Base-by-base conservation (phyloP, 2,113 vertebrate species). In the Morone saxatilis region DNA sequence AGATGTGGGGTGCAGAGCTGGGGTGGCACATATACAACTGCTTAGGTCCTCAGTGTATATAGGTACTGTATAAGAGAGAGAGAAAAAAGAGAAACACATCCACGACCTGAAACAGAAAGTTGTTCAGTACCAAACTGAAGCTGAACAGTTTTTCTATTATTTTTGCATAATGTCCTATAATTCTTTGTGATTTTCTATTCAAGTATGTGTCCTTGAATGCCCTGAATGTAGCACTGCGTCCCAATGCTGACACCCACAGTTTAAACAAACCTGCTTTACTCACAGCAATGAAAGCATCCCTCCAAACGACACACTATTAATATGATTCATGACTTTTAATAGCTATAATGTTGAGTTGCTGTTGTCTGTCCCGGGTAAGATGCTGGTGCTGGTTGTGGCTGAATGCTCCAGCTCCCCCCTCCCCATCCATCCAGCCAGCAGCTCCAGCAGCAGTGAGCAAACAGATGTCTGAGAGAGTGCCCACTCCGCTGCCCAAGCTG, bases 401-500 rank as follows among this genome's bases (percentile, higher is more conserved):
- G 75, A 83, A 85, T 75, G 89, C 87, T 82, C 86, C 77, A 76
- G 69, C 76, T 88, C 85, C 62, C 72, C 68, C 41, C 63, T 25
- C 70, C 67, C 60, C 66, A 56, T 68, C 85, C 74, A 78, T 50
- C 90, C 88, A 90, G 85, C 88, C 92, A 91, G 89, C 86, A 91
- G 90, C 86, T 92, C 91, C 93, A 92, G 94, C 94, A 94, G 94
- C 95, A 94, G 92, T 82, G 89, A 93, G 95, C 95, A 96, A 96
- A 95, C 95, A 96, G 95, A 96, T 96, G 95, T 96, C 95, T 96
- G 95, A 94, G 95, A 94, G 93, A 91, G 92, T 96, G 94, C 95
- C 95, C 94, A 95, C 90, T 95, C 81, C 86, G 78, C 94, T 88
- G 89, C 89, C 88, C 82, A n/a, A 67, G 80, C 88, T 96, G 95